These are phyloP conservation scores for Zapornia atra DNA, from an alignment of 2,113 vertebrate genomes.

Conservation along the genomic window DNA sequence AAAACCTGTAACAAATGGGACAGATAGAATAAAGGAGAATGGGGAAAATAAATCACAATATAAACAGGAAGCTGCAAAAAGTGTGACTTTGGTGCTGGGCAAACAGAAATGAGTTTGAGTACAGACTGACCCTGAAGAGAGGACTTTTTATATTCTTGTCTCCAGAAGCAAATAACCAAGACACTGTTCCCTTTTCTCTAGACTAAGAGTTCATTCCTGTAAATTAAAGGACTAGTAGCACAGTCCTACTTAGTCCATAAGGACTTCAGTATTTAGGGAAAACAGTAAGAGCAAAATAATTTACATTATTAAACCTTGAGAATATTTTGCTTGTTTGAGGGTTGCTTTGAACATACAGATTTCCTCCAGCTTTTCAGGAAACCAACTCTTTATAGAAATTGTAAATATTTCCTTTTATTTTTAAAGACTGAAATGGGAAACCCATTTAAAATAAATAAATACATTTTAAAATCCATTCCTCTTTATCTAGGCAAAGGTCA, in stretches of 20 bases:
- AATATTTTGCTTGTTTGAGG: neutral
- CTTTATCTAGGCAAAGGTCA: neutral
- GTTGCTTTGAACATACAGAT: neutral
- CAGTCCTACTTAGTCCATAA: neutral
- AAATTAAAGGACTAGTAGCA: neutral
- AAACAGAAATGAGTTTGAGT: neutral
- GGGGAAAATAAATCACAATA: neutral
- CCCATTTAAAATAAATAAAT: neutral
- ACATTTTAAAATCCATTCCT: neutral
- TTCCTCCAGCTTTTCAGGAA: neutral
- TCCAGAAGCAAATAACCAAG: neutral
- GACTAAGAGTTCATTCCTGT: neutral
- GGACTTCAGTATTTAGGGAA: neutral
- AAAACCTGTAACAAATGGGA: neutral
- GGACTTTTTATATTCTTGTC: neutral
- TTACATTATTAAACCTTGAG: rapidly evolving
- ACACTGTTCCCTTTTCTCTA: neutral
- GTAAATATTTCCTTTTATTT: neutral
- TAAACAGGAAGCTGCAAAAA: neutral
- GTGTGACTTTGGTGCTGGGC: neutral
- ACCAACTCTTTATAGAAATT: neutral
- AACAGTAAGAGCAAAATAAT: neutral
- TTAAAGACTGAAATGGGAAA: neutral
- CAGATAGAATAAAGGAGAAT: neutral
- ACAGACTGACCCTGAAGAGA: neutral